These are phyloP conservation scores for Liasis olivaceus DNA, from an alignment of 2,797 vertebrate genomes.

Conservation along the genomic window DNA sequence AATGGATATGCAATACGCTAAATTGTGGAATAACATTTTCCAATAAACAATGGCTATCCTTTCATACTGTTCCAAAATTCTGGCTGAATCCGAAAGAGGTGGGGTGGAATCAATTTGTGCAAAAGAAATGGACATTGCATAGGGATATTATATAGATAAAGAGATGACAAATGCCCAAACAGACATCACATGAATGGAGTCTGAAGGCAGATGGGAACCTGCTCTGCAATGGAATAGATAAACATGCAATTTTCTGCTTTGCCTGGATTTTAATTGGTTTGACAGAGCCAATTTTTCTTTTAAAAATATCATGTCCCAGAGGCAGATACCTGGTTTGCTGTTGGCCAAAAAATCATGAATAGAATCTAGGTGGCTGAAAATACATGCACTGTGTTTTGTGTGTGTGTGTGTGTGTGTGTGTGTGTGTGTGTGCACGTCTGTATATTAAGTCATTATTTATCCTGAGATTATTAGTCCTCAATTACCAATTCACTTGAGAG, in stretches of 20 bases:
- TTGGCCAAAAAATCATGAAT: slow-evolving; percentile 2
- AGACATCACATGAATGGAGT: background rate
- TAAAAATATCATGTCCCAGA: slow-evolving; percentile 29
- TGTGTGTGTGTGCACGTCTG: background rate
- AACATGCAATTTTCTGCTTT: slow-evolving; percentile 24
- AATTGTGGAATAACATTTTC: background rate
- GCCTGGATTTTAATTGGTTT: slow-evolving; percentile 8
- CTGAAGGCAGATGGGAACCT: slow-evolving; percentile 18
- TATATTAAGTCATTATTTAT: background rate
- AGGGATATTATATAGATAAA: background rate
- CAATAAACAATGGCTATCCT: background rate
- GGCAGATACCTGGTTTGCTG: slow-evolving; percentile 13
- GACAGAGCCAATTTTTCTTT: slow-evolving; percentile 32
- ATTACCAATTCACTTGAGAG: background rate
- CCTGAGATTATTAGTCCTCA: background rate
- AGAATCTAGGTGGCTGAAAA: slow-evolving; percentile 1
- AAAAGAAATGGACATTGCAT: background rate
- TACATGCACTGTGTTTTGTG: background rate
- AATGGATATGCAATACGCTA: background rate
- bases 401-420: too few relatives aligned
- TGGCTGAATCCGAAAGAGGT: background rate
- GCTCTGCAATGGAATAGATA: slow-evolving; percentile 29
- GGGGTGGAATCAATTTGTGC: background rate
- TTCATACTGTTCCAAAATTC: background rate
- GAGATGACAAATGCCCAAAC: background rate